Evolutionary conservation across 2,113 vertebrate species (phyloP).

Genomic region (Corythoichthys intestinalis): DNA sequence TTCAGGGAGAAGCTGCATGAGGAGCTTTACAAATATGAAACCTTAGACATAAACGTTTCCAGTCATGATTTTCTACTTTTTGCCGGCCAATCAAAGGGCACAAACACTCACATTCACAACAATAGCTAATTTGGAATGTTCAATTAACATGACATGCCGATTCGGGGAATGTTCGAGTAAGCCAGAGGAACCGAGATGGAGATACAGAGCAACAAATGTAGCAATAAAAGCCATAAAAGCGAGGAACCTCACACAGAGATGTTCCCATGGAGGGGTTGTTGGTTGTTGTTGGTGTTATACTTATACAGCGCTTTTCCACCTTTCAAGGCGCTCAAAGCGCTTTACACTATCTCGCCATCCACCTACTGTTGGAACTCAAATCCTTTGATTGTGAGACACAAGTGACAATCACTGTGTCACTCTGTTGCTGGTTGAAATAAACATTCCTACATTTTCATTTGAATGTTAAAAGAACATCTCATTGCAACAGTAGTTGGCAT

Average conservation of each 20-base stretch:
- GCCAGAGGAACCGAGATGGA: constrained; percentile 33
- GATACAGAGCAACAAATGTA: constrained; percentile 72
- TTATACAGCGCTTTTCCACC: too few relatives aligned
- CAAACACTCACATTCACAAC: neutral
- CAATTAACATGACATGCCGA: neutral
- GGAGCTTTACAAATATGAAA: neutral
- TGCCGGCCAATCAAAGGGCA: neutral
- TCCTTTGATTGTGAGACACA: neutral
- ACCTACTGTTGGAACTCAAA: neutral
- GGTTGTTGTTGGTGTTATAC: too few relatives aligned
- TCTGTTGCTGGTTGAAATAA: neutral
- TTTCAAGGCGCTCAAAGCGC: too few relatives aligned
- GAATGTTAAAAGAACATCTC: neutral
- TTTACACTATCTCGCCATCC: too few relatives aligned
- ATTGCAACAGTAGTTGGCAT: neutral
- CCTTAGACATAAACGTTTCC: too few relatives aligned
- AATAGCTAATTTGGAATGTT: neutral
- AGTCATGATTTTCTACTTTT: neutral
- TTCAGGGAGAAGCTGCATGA: constrained; percentile 19
- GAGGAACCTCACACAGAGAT: constrained; percentile 2
- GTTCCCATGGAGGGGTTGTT: neutral
- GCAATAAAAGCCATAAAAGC: constrained; percentile 65
- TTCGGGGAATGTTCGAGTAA: neutral
- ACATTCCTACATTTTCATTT: neutral
- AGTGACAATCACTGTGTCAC: neutral